phyloP scores from a whole-genome alignment of 2,888 invertebrate species.

The Tiphia femorata region DNA sequence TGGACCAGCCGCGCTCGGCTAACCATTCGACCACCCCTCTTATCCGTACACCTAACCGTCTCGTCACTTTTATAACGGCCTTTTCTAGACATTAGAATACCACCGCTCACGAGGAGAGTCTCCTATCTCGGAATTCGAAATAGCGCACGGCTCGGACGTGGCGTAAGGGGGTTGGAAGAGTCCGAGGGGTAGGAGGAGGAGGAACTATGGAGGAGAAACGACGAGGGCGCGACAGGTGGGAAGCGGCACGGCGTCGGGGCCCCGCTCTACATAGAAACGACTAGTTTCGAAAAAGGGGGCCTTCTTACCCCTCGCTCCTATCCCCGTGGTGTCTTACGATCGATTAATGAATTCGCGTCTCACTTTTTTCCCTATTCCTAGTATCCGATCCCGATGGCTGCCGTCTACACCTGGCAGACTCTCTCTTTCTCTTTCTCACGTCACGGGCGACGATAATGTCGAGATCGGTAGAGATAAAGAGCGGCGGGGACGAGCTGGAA shows the following conservation, averaged over 20 bases:
- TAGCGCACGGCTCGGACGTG: not conserved
- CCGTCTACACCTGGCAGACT: constrained; percentile 33
- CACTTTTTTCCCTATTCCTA: constrained; percentile 25
- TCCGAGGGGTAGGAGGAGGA: not conserved
- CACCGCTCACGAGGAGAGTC: not conserved
- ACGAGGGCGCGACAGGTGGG: constrained; percentile 48
- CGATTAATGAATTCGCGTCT: constrained; percentile 42
- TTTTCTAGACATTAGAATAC: not conserved
- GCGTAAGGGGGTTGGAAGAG: not conserved
- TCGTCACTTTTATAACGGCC: not conserved
- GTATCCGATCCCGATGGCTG: constrained; percentile 20
- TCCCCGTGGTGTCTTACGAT: constrained; percentile 2
- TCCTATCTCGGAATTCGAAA: constrained; percentile 14
- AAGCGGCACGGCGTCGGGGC: constrained; percentile 33
- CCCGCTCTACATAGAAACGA: constrained; percentile 11
- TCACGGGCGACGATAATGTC: constrained; percentile 32
- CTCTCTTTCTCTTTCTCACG: constrained; percentile 11
- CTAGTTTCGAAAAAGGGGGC: constrained; percentile 27
- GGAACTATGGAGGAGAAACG: not conserved
- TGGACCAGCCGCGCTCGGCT: not conserved
- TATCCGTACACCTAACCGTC: not conserved
- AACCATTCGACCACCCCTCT: not conserved
- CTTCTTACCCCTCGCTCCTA: constrained; percentile 16
- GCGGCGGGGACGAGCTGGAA: not conserved
- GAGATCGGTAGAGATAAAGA: constrained; percentile 1